These are phyloP conservation scores for Schizaphis graminum DNA, from an alignment of 2,888 invertebrate species.

Conservation along the genomic window DNA sequence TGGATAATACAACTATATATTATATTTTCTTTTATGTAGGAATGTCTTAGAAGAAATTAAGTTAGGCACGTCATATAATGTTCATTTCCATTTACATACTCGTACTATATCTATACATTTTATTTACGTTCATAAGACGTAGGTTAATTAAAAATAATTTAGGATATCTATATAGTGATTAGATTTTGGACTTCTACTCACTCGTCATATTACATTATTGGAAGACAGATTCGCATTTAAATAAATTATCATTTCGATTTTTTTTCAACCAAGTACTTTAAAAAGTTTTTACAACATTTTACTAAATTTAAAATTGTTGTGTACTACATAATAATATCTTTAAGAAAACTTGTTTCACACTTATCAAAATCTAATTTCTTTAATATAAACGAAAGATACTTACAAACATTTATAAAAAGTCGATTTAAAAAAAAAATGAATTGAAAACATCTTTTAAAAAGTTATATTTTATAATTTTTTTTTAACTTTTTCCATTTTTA, in stretches of 20 bases:
- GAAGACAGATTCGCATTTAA: neutral
- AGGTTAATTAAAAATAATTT: neutral
- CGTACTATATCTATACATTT: neutral
- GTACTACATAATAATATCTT: neutral
- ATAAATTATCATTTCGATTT: neutral
- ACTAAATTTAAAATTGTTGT: neutral
- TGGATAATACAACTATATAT: neutral
- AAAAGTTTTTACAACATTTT: neutral
- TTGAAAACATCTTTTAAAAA: neutral
- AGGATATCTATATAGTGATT: neutral
- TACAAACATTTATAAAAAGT: neutral
- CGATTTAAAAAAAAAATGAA: neutral
- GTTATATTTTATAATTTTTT: neutral
- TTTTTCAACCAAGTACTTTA: neutral
- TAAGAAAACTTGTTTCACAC: slow-evolving; percentile 8
- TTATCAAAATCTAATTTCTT: neutral
- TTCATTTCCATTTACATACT: neutral
- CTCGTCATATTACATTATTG: neutral
- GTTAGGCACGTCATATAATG: neutral
- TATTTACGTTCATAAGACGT: neutral
- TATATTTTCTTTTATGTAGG: neutral
- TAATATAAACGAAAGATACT: neutral
- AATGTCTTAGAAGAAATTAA: neutral
- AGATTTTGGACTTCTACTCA: neutral
- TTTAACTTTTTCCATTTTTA: neutral